Base-by-base conservation (phyloP, 2,113 vertebrate species). In the Periophthalmodon schlosseri region DNA sequence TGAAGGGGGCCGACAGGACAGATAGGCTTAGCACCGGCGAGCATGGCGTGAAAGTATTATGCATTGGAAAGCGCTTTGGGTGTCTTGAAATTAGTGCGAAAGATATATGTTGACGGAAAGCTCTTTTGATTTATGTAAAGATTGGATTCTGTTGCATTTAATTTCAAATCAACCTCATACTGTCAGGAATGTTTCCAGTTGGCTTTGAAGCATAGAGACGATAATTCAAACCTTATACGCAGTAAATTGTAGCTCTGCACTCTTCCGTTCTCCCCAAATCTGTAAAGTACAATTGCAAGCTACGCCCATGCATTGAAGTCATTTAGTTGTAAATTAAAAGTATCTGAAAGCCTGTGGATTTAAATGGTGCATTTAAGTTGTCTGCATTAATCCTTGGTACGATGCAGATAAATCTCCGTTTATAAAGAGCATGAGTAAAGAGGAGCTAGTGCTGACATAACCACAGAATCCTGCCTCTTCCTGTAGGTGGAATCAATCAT, bases 371-470 rank as follows among this genome's bases (percentile, higher is more conserved):
- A 60, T 49, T 63, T 52, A 34, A 50, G 70, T 81, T 79, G 52
- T 75, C 69, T 74, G 74, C 75, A 78, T 84, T 84, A 84, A 88
- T 88, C 80, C 78, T 10, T 63, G 46, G 78, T 75, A 69, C 61
- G 44, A 56, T 79, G 28, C 73, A 47, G 33, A 71, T 61, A 36
- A 77, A 86, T 86, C 73, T 80, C 74, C 67, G 78, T 86, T 85
- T 71, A 64, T 69, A 28, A 84, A 56, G 80, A 73, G 4, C 15
- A 21, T 72, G 8, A 21, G 21, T 2, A n/a, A 11, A 74, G 34
- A 6, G 0, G 15, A 23, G 4, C 23, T 52, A 18, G 57, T 56
- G 10, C 39, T 63, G 58, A 52, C 70, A 16, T 52, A 67, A 57
- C 34, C 63, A 46, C 49, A 52, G 11, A 33, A 60, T 13, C 63